Percentiles rank a stretch among this genome's conserved stretches.
These are phyloP conservation scores for Rosalia funebris DNA, from an alignment of 2,888 invertebrate species.

Conservation along the genomic window DNA sequence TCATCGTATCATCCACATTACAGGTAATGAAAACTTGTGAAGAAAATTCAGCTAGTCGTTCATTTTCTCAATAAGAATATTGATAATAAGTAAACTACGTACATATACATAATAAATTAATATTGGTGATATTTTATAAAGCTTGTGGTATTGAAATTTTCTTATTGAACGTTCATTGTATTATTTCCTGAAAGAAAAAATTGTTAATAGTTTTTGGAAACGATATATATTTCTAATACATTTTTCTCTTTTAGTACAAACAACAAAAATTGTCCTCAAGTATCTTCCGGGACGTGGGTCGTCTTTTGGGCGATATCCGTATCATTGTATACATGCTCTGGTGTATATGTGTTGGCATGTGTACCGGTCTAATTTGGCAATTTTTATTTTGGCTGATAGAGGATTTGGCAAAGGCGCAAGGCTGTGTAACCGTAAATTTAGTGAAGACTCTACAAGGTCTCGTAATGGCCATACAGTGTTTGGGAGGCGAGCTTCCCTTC, in stretches of 20 bases:
- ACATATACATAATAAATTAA: too few relatives aligned
- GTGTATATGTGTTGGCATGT: constrained; percentile 84
- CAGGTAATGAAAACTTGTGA: too few relatives aligned
- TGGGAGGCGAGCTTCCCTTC: constrained; percentile 86
- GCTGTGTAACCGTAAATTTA: constrained; percentile 59
- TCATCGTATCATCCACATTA: constrained; percentile 73
- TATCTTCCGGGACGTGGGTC: constrained; percentile 75
- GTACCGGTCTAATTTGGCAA: constrained; percentile 87
- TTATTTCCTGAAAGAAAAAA: too few relatives aligned
- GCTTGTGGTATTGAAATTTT: too few relatives aligned
- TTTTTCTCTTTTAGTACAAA: constrained; percentile 67
- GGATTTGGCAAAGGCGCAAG: constrained; percentile 69
- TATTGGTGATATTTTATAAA: too few relatives aligned
- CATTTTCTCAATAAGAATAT: too few relatives aligned
- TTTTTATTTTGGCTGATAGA: constrained; percentile 89
- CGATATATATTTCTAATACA: not conserved
- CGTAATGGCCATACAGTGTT: constrained; percentile 70
- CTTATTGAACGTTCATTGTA: too few relatives aligned
- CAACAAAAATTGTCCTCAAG: constrained; percentile 74
- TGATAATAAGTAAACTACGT: too few relatives aligned
- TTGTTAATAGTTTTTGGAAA: too few relatives aligned
- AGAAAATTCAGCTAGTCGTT: too few relatives aligned
- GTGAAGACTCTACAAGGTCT: constrained; percentile 66
- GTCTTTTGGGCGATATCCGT: constrained; percentile 72
- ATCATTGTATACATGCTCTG: constrained; percentile 81